phyloP scores from a whole-genome alignment of 2,797 vertebrate genomes.

The Botia kubotai region DNA sequence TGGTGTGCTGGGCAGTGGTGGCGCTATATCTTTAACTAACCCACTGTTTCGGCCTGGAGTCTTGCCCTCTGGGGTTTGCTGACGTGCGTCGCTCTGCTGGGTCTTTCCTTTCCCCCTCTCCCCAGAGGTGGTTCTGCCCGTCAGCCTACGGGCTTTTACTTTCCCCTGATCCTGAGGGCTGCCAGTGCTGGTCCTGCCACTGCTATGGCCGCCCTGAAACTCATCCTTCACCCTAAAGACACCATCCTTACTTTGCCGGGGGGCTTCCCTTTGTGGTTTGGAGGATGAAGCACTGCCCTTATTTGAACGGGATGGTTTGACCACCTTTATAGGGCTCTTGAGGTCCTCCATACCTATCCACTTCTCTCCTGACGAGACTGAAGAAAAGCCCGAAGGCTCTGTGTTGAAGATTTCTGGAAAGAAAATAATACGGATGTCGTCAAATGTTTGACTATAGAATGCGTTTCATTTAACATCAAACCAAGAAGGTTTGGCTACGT shows the following conservation, averaged over 20 bases:
- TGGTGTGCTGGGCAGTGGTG: slow-evolving; percentile 42
- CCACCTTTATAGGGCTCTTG: slow-evolving; percentile 67
- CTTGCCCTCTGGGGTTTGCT: slow-evolving; percentile 51
- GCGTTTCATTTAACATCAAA: background rate
- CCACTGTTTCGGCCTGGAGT: slow-evolving; percentile 59
- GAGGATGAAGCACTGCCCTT: slow-evolving; percentile 61
- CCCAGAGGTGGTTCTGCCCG: slow-evolving; percentile 74
- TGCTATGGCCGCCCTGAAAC: slow-evolving; percentile 56
- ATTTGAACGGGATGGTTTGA: slow-evolving; percentile 65
- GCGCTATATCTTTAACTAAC: slow-evolving; percentile 32
- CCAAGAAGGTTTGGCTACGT: background rate
- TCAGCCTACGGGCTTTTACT: slow-evolving; percentile 72
- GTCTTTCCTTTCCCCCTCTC: slow-evolving; percentile 72
- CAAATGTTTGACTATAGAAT: background rate
- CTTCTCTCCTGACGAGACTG: slow-evolving; percentile 54
- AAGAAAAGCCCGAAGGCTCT: slow-evolving; percentile 56
- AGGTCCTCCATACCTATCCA: slow-evolving; percentile 73
- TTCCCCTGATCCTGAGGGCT: slow-evolving; percentile 75
- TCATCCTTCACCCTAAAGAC: slow-evolving; percentile 65
- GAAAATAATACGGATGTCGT: background rate
- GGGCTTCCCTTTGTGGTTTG: slow-evolving; percentile 61
- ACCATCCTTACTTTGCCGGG: slow-evolving; percentile 65
- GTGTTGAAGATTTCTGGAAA: slow-evolving; percentile 50
- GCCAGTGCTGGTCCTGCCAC: slow-evolving; percentile 63
- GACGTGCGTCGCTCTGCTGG: slow-evolving; percentile 64